Evolutionary conservation across 2,888 invertebrate species (phyloP).

Genomic region (Pheosia tremula): DNA sequence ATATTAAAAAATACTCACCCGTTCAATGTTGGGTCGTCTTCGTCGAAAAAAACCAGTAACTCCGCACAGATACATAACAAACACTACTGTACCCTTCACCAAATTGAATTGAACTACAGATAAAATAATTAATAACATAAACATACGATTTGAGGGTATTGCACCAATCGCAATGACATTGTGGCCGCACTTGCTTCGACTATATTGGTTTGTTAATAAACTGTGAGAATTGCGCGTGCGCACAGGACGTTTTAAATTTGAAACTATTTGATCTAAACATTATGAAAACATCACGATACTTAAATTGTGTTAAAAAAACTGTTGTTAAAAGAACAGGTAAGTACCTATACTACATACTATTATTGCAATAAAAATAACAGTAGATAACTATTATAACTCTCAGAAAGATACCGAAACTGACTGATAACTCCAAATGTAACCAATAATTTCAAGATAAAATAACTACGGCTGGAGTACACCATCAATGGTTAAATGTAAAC

Average conservation of each 20-base stretch:
- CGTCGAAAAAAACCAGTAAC: conserved; percentile 70
- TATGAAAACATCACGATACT: background rate
- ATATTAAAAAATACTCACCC: conserved; percentile 52
- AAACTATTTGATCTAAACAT: too few relatives aligned
- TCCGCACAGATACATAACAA: conserved; percentile 69
- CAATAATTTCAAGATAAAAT: too few relatives aligned
- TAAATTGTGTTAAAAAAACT: background rate
- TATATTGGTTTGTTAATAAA: conserved; percentile 37
- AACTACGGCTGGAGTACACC: too few relatives aligned
- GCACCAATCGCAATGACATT: conserved; percentile 44
- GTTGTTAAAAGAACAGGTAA: too few relatives aligned
- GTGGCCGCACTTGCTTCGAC: conserved; percentile 23
- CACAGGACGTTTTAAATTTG: conserved; percentile 30
- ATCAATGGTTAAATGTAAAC: too few relatives aligned
- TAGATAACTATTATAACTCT: too few relatives aligned
- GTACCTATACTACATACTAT: too few relatives aligned
- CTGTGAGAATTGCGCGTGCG: conserved; percentile 24
- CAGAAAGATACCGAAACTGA: too few relatives aligned
- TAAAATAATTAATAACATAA: conserved; percentile 25
- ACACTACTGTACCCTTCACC: conserved; percentile 17
- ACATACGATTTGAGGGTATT: conserved; percentile 43
- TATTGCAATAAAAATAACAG: too few relatives aligned
- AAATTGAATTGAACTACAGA: conserved; percentile 14
- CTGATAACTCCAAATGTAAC: too few relatives aligned
- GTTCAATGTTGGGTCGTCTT: conserved; percentile 58